phyloP scores from a whole-genome alignment of 2,888 invertebrate species.

The Pollenia angustigena region DNA sequence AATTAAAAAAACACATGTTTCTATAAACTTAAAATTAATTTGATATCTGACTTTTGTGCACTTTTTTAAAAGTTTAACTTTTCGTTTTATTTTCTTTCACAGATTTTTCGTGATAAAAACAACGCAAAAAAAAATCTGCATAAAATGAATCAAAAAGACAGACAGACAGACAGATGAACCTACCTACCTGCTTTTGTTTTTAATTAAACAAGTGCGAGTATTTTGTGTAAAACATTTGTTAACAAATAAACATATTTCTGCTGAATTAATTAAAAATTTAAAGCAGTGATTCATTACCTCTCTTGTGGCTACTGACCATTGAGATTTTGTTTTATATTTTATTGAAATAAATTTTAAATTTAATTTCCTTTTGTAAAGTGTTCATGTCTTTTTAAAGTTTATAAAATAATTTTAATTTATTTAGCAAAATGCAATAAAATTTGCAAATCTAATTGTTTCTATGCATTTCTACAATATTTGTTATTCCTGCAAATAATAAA shows the following conservation, averaged over 20 bases:
- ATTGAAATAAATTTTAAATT: background rate
- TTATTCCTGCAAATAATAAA: background rate
- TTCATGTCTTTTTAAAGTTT: background rate
- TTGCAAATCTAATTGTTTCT: too few relatives aligned
- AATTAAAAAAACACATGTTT: too few relatives aligned
- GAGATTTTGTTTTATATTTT: slow-evolving; percentile 46
- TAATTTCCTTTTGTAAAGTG: background rate
- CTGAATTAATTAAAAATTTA: background rate
- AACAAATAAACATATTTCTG: slow-evolving; percentile 8
- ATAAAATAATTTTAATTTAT: too few relatives aligned
- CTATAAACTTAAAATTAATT: too few relatives aligned
- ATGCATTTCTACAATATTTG: background rate
- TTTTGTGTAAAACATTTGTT: slow-evolving; percentile 33
- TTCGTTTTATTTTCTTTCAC: too few relatives aligned
- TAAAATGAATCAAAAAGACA: background rate
- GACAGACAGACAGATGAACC: background rate
- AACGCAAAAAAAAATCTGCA: background rate
- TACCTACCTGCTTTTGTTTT: background rate
- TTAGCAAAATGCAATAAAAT: too few relatives aligned
- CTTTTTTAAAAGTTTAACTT: too few relatives aligned
- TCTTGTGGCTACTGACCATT: slow-evolving; percentile 69
- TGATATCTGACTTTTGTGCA: too few relatives aligned
- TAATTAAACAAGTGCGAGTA: background rate
- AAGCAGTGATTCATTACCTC: slow-evolving; percentile 52
- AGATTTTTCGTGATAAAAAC: too few relatives aligned